Evolutionary conservation across 2,888 invertebrate species (phyloP).

Genomic region (Trisateles emortualis): DNA sequence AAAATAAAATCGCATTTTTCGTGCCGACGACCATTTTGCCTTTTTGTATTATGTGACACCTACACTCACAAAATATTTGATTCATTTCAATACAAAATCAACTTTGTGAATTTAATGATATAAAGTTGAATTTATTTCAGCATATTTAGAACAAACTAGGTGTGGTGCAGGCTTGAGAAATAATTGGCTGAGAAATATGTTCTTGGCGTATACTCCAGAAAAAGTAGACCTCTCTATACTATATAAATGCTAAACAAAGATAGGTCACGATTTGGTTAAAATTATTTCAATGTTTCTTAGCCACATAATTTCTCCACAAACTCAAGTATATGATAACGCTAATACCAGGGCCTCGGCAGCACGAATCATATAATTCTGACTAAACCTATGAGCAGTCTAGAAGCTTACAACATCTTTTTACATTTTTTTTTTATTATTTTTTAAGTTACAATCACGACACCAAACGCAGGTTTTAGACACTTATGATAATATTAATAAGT

Average conservation of each 20-base stretch:
- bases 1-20: slow-evolving; percentile 35
- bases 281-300: too few species aligned
- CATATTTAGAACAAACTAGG: not conserved
- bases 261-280: too few species aligned
- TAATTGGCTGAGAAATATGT: too few species aligned
- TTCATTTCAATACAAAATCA: not conserved
- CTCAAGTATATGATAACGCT: not conserved
- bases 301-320: not conserved
- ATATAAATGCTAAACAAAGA: too few species aligned
- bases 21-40: slow-evolving; percentile 15
- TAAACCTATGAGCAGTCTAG: slow-evolving; percentile 71
- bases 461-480: slow-evolving; percentile 55
- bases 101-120: not conserved
- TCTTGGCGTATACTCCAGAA: too few species aligned
- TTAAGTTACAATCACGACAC: slow-evolving; percentile 62
- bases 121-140: not conserved
- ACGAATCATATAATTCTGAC: slow-evolving; percentile 27
- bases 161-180: too few species aligned
- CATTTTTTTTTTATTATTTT: slow-evolving; percentile 36
- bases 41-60: too few species aligned
- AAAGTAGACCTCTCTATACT: too few species aligned
- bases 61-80: too few species aligned
- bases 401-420: slow-evolving; percentile 59
- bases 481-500: slow-evolving; percentile 38
- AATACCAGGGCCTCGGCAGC: slow-evolving; percentile 1